These are phyloP conservation scores for Pedetes capensis DNA, from an alignment of 2,113 vertebrate species.

Conservation along the genomic window DNA sequence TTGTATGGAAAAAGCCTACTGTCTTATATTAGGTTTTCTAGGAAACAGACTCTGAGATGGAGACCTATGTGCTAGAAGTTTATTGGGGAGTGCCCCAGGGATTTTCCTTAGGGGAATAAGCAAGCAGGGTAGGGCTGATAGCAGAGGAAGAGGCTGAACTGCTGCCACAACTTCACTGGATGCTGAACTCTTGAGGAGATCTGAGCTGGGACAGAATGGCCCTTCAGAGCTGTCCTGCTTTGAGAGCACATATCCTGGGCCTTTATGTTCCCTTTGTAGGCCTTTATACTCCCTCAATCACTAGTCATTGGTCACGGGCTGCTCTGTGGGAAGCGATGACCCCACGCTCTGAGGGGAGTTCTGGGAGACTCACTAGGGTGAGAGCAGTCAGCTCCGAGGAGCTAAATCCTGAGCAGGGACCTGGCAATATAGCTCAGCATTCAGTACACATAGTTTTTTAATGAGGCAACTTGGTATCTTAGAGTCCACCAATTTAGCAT, in stretches of 20 bases:
- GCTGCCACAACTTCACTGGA: not conserved
- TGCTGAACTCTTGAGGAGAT: not conserved
- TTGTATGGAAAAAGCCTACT: not conserved
- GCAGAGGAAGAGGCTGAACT: not conserved
- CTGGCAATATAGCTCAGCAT: not conserved
- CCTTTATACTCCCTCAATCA: not conserved
- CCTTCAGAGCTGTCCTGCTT: not conserved
- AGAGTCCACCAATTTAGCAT: not conserved
- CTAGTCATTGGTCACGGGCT: not conserved
- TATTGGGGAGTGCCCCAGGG: not conserved
- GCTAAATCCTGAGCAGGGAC: not conserved
- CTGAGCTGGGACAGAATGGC: not conserved
- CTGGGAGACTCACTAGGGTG: not conserved
- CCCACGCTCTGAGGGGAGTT: not conserved
- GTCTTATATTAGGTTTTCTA: not conserved
- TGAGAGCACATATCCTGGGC: not conserved
- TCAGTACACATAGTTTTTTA: not conserved
- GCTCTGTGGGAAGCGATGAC: not conserved
- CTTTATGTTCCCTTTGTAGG: not conserved
- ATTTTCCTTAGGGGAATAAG: not conserved
- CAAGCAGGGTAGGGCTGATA: not conserved
- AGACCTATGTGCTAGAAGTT: not conserved
- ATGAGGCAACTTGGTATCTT: not conserved
- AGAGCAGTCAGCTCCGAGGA: not conserved
- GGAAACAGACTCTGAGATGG: not conserved